These are phyloP conservation scores for Todiramphus chloris DNA, from an alignment of 2,113 vertebrate genomes.

Conservation along the genomic window DNA sequence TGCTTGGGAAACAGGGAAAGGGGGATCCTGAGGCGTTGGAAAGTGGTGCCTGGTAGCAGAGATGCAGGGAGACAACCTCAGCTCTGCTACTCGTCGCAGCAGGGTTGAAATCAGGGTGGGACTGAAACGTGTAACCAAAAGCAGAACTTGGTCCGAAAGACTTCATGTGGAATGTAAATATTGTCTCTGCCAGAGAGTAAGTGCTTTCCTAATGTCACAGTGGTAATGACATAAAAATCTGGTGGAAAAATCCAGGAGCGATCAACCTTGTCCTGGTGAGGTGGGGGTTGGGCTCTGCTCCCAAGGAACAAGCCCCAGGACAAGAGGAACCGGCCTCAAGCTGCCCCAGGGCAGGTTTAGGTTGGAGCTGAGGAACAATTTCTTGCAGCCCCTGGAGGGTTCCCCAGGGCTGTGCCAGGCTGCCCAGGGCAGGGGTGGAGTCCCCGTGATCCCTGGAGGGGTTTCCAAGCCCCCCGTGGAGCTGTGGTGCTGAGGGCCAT, in stretches of 20 bases:
- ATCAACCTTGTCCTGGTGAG: not conserved
- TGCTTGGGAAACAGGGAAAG: not conserved
- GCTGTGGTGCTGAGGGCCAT: not conserved
- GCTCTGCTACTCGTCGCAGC: not conserved
- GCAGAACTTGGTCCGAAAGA: not conserved
- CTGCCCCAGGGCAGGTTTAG: not conserved
- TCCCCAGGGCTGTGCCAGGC: too few species aligned
- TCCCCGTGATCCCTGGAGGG: too few species aligned
- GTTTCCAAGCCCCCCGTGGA: not conserved
- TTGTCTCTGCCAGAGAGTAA: not conserved
- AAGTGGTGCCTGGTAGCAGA: not conserved
- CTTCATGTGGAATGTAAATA: conserved; percentile 43
- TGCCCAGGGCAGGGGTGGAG: not conserved
- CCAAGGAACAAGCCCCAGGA: too few species aligned
- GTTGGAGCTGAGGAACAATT: too few species aligned
- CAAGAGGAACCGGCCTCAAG: too few species aligned
- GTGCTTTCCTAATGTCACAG: not conserved
- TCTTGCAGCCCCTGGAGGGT: too few species aligned
- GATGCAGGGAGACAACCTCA: not conserved
- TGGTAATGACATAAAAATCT: not conserved
- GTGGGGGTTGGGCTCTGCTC: too few species aligned
- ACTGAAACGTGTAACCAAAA: not conserved
- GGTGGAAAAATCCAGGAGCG: not conserved
- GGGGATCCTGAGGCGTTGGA: not conserved
- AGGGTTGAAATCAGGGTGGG: fast-evolving